These are phyloP conservation scores for Oryzias melastigma DNA, from an alignment of 2,113 vertebrate genomes.

Conservation along the genomic window DNA sequence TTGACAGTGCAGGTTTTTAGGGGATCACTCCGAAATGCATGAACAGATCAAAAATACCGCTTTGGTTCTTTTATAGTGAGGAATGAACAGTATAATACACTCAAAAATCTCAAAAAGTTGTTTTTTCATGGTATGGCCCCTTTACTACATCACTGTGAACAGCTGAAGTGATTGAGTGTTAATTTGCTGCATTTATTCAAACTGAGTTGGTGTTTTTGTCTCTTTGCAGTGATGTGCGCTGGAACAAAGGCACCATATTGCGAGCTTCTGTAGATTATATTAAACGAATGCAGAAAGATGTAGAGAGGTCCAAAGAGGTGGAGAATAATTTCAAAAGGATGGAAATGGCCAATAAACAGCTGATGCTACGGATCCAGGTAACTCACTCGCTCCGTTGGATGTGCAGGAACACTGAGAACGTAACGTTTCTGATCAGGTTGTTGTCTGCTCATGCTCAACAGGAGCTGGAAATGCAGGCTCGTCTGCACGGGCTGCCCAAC, in stretches of 20 bases:
- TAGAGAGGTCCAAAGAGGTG: constrained; percentile 89
- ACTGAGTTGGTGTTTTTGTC: constrained; percentile 4
- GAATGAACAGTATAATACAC: too few species aligned
- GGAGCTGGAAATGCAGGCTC: constrained; percentile 98
- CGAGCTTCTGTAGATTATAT: constrained; percentile 97
- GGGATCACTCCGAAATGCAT: too few species aligned
- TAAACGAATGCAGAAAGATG: constrained; percentile 96
- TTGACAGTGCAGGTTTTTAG: too few species aligned
- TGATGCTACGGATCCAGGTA: constrained; percentile 95
- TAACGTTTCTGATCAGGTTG: constrained; percentile 4
- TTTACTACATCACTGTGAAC: too few species aligned
- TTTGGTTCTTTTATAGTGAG: too few species aligned
- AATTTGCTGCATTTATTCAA: too few species aligned
- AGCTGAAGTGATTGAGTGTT: too few species aligned
- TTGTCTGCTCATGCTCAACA: constrained; percentile 48
- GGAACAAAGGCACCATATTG: constrained; percentile 98
- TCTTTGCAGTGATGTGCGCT: constrained; percentile 88
- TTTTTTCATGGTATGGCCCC: too few species aligned
- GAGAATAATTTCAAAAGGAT: constrained; percentile 93
- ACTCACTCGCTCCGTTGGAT: constrained; percentile 3
- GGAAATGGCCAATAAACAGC: constrained; percentile 94
- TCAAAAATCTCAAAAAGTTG: too few species aligned
- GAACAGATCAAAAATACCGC: too few species aligned
- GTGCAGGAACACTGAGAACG: background rate
- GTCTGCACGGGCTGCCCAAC: constrained; percentile 86